Evolutionary conservation across 2,888 invertebrate genomes (phyloP).

Genomic region (Pogonocherus hispidulus): DNA sequence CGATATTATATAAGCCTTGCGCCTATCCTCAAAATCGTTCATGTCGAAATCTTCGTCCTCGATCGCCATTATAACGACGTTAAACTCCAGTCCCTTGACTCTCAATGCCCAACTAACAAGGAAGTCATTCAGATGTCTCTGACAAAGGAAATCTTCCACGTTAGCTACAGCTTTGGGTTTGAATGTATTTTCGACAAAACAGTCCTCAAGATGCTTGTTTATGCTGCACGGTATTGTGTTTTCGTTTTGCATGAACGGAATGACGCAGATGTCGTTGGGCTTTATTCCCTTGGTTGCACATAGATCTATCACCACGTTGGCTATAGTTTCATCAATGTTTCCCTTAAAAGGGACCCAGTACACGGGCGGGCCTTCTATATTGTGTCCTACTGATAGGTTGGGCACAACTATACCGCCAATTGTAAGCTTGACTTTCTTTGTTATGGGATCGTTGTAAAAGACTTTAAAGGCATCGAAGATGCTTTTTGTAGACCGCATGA

Average conservation of each 20-base stretch:
- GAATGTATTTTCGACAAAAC: slow-evolving; percentile 63
- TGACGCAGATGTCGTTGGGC: slow-evolving; percentile 63
- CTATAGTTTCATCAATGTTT: slow-evolving; percentile 50
- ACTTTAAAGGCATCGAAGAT: slow-evolving; percentile 63
- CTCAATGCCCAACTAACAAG: slow-evolving; percentile 63
- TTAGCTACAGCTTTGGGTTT: slow-evolving; percentile 60
- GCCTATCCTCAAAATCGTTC: slow-evolving; percentile 62
- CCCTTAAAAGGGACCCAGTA: slow-evolving; percentile 59
- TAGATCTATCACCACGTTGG: slow-evolving; percentile 62
- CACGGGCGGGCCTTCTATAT: slow-evolving; percentile 61
- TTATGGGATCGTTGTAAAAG: slow-evolving; percentile 59
- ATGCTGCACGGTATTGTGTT: slow-evolving; percentile 56
- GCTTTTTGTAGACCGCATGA: slow-evolving; percentile 63
- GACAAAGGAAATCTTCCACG: slow-evolving; percentile 61
- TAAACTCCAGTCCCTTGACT: slow-evolving; percentile 66
- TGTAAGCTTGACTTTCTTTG: slow-evolving; percentile 51
- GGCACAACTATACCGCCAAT: slow-evolving; percentile 40
- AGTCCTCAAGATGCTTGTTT: slow-evolving; percentile 59
- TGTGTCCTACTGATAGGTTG: slow-evolving; percentile 55
- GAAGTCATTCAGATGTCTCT: slow-evolving; percentile 59
- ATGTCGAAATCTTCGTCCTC: slow-evolving; percentile 65
- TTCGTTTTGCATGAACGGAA: slow-evolving; percentile 62
- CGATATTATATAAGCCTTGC: slow-evolving; percentile 64
- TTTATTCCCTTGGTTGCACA: slow-evolving; percentile 64
- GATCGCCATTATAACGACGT: slow-evolving; percentile 63